Evolutionary conservation across 1,140 invertebrate genomes (phyloP), one percentile per base, ranked within the genome.

Genomic region (Matsumurasca onukii): DNA sequence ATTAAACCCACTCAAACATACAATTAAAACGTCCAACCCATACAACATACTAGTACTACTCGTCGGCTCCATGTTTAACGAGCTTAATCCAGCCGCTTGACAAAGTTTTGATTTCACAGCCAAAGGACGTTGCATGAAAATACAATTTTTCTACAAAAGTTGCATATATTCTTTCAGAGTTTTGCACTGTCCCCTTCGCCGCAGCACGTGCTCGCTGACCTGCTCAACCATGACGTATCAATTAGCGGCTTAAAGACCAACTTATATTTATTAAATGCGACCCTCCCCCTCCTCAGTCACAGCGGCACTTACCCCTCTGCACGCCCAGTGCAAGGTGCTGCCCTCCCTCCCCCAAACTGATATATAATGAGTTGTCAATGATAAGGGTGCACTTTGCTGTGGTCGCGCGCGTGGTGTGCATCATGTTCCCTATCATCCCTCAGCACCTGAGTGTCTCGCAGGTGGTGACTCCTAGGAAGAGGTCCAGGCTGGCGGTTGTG

Each of bases 281-380:
- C 29, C 30, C n/a, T 29, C 61, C 61, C 13, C 29, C 24, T 9
- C 17, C 51, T 20, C 5, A 22, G 9, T 55, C 51, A 9, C 9
- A 34, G 22, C 27, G 34, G 49, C 29, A 59, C 20, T 17, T 27
- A 22, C 55, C 29, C 39, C 1, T 25, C 25, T 45, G 13, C 17
- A 24, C 66, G 25, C 30, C 20, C 51, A 52, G 2, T 34, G 29
- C 66, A 22, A 31, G 30, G 55, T 22, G 55, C 22, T 48, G 34
- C 34, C 20, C n/a, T n/a, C n/a, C n/a, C n/a, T n/a, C n/a, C n/a
- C n/a, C n/a, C 29, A 73, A 71, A 73, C 72, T 71, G 71, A 73
- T 73, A 73, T 73, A 73, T 73, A 73, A 73, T 73, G 72, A 73
- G 66, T 52, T 67, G 69, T 61, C 49, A 73, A 71, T 73, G 67